Evolutionary conservation across 2,888 invertebrate genomes (phyloP), one percentile per base, ranked within the genome.

Genomic region (Sepioteuthis lessoniana): DNA sequence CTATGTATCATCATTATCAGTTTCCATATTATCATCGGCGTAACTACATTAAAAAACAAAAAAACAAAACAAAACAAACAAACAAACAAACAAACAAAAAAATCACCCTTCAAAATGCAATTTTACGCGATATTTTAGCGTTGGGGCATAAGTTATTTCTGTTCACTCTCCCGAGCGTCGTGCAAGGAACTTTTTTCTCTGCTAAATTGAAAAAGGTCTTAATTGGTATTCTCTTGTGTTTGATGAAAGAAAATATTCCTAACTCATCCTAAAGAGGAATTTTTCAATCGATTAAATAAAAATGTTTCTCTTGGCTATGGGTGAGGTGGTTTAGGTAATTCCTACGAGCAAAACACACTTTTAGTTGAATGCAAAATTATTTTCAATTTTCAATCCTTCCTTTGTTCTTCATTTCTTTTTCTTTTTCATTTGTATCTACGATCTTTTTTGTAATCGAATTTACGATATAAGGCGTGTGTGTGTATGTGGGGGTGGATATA

Each of bases 351-450:
- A 35, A 31, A 76, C 4, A 76, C n/a, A 13, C n/a, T n/a, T 76
- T 76, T 76, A n/a, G n/a, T n/a, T 76, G n/a, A 76, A 76, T 76
- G 76, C n/a, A n/a, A 76, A 76, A n/a, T 76, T n/a, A 76, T 76
- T 76, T 16, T 16, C n/a, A 76, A n/a, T n/a, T 31, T 5, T 76
- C 76, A 28, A 10, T 76, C 31, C 13, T 10, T 76, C 28, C 60
- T 60, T 60, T 60, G 8, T 31, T 25, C 28, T 60, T 31, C 21
- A 50, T 19, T 31, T 76, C 0, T 28, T 60, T 60, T 21, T 21
- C 4, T 21, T n/a, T 76, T 13, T n/a, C 16, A 1, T n/a, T 76
- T 13, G 8, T 76, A n/a, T n/a, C 13, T 10, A n/a, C 10, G 31
- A 4, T 16, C 8, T n/a, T 60, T 13, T 76, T 76, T 31, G 31